These are phyloP conservation scores for Diceros bicornis DNA, from an alignment of 2,797 vertebrate genomes.

Conservation along the genomic window DNA sequence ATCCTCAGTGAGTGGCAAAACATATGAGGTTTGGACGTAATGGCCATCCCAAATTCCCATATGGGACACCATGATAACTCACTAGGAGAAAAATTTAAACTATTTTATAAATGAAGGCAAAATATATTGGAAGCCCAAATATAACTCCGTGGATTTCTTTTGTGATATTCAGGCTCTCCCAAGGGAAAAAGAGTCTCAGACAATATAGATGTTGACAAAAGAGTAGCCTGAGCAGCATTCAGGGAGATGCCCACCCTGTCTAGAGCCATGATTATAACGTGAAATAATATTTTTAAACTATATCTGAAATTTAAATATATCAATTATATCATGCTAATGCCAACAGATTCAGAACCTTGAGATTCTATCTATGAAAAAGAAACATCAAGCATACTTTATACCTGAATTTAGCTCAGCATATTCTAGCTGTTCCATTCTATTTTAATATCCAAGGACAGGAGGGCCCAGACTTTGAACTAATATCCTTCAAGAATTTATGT, in stretches of 20 bases:
- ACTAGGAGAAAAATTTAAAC: neutral
- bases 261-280: neutral
- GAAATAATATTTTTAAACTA: conserved; percentile 32
- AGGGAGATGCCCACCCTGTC: neutral
- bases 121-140: neutral
- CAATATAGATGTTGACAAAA: neutral
- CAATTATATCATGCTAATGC: neutral
- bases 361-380: conserved; percentile 50
- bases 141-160: neutral
- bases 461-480: conserved; percentile 67
- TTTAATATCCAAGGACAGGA: conserved; percentile 74
- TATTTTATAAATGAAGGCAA: conserved; percentile 21
- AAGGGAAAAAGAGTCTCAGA: neutral
- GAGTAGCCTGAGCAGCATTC: neutral
- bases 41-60: neutral
- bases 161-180: neutral
- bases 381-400: conserved; percentile 29
- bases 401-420: conserved; percentile 41
- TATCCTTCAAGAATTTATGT: conserved; percentile 50
- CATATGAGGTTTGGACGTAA: neutral
- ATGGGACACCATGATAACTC: neutral
- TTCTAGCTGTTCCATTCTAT: conserved; percentile 58
- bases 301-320: conserved; percentile 22
- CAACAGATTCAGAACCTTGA: conserved; percentile 37
- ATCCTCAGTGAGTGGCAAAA: neutral